Percentiles rank a stretch among this genome's conserved stretches.
Evolutionary conservation across 2,797 vertebrate species (phyloP).

Genomic region (Melanotaenia maccullochi): DNA sequence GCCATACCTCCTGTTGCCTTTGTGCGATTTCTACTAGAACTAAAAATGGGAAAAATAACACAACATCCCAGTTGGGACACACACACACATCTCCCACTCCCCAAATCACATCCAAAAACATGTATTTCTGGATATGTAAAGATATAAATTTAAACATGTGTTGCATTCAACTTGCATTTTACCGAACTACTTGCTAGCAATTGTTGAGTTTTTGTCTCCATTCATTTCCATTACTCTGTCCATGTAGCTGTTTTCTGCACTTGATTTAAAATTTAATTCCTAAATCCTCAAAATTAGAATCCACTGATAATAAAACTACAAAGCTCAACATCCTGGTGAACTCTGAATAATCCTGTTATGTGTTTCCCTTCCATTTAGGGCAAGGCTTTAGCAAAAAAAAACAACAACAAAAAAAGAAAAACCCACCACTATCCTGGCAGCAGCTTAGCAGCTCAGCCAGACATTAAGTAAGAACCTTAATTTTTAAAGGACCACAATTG

Average conservation of each 20-base stretch:
- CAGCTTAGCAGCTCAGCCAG: slow-evolving; percentile 53
- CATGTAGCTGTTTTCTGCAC: neutral
- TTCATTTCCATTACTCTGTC: neutral
- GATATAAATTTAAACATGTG: neutral
- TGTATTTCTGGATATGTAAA: slow-evolving; percentile 40
- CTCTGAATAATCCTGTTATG: slow-evolving; percentile 21
- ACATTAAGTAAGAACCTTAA: slow-evolving; percentile 47
- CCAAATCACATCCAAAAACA: slow-evolving; percentile 19
- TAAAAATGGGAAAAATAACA: slow-evolving; percentile 21
- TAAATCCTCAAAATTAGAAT: slow-evolving; percentile 1
- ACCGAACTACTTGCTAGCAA: neutral
- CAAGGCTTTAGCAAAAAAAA: slow-evolving; percentile 10
- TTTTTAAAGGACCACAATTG: slow-evolving; percentile 53
- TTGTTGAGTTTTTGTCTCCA: neutral
- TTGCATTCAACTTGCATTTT: neutral
- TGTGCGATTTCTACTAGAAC: slow-evolving; percentile 47
- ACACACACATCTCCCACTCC: slow-evolving; percentile 18
- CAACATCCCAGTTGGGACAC: slow-evolving; percentile 12
- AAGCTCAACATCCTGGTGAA: slow-evolving; percentile 12
- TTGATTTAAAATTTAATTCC: neutral
- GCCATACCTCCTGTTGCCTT: slow-evolving; percentile 42
- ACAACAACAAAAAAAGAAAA: neutral
- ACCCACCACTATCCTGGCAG: slow-evolving; percentile 16
- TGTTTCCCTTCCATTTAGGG: slow-evolving; percentile 22
- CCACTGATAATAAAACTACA: slow-evolving; percentile 3